These are phyloP conservation scores for Ardeotis arabs DNA, from an alignment of 2,113 vertebrate genomes.

Conservation along the genomic window DNA sequence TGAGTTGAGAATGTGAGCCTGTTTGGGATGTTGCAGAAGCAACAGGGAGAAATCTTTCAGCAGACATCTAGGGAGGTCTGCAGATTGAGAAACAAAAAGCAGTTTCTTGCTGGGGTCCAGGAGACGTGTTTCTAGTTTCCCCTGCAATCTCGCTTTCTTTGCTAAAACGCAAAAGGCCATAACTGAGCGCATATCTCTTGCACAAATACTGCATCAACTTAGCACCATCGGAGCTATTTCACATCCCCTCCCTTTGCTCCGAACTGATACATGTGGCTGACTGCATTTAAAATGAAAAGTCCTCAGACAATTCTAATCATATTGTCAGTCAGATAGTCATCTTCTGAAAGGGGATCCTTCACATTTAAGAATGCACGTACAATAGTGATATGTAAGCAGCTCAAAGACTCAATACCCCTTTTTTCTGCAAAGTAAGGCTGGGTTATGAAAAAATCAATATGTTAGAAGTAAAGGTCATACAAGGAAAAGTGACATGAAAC, in stretches of 20 bases:
- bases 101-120: neutral
- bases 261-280: conserved; percentile 44
- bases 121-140: neutral
- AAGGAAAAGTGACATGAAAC: conserved; percentile 83
- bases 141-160: neutral
- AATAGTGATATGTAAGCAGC: conserved; percentile 81
- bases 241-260: conserved; percentile 40
- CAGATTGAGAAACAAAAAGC: neutral
- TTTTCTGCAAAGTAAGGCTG: conserved; percentile 83
- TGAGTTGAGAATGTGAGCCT: neutral
- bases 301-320: conserved; percentile 77
- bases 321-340: conserved; percentile 75
- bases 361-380: conserved; percentile 78
- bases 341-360: conserved; percentile 77
- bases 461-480: conserved; percentile 83
- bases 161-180: neutral
- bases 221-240: neutral
- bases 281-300: conserved; percentile 74
- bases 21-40: neutral
- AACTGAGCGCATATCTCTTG: conserved; percentile 23
- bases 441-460: conserved; percentile 84
- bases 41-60: neutral
- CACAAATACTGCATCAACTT: conserved; percentile 42
- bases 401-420: conserved; percentile 81
- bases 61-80: neutral